Conservation (phyloP, 1,140 invertebrate genomes). For the Diuraphis noxia region DNA sequence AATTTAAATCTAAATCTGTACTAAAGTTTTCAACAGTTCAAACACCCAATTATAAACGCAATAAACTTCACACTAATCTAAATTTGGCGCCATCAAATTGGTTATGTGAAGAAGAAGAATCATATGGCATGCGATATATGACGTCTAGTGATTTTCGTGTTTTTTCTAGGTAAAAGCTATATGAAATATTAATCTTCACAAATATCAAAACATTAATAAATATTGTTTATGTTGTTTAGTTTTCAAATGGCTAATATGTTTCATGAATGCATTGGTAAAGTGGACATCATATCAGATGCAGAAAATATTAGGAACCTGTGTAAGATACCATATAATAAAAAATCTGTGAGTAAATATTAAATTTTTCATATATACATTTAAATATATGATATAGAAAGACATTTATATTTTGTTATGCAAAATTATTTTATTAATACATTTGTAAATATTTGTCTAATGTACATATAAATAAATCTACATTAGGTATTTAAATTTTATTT, state of each 20-base stretch:
- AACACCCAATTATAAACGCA: not conserved
- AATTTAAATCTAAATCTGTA: not conserved
- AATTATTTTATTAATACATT: not conserved
- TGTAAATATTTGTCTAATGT: not conserved
- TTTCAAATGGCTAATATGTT: constrained; percentile 91
- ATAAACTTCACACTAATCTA: not conserved
- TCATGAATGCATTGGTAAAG: constrained; percentile 84
- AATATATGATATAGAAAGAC: not conserved
- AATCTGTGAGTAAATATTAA: constrained; percentile 62
- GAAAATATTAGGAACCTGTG: constrained; percentile 91
- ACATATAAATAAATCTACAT: not conserved
- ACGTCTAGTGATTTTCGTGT: not conserved
- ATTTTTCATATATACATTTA: not conserved
- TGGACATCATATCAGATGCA: constrained; percentile 89
- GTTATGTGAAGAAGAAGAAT: not conserved
- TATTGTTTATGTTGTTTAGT: constrained; percentile 61
- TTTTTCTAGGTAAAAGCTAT: not conserved
- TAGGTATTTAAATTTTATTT: not conserved
- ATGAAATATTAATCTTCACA: not conserved
- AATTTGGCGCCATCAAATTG: not conserved
- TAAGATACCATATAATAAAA: constrained; percentile 83
- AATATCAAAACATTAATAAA: not conserved
- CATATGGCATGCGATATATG: not conserved
- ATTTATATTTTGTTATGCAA: not conserved
- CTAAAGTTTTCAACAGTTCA: not conserved